Conservation (phyloP, 2,888 invertebrate genomes). For the Ennomos quercinarius region DNA sequence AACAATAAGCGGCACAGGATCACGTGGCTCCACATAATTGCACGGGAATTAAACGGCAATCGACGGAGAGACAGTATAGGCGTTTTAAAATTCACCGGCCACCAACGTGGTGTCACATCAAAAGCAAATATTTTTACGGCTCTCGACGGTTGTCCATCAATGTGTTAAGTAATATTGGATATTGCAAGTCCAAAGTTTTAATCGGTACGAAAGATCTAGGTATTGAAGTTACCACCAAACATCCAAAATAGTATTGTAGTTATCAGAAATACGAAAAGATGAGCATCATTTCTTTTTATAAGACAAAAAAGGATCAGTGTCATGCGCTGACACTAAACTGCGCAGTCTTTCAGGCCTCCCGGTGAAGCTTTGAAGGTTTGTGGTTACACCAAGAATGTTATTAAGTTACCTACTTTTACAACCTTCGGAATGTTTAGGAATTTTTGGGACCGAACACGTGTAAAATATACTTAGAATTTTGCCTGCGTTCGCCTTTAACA, state of each 20-base stretch:
- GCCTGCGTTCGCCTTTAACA: constrained; percentile 15
- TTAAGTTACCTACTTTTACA: constrained; percentile 57
- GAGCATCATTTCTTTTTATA: constrained; percentile 23
- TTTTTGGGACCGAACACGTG: constrained; percentile 41
- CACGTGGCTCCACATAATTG: too few species aligned
- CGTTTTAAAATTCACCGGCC: too few species aligned
- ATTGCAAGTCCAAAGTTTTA: neutral
- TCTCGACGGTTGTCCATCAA: too few species aligned
- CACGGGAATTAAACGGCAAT: too few species aligned
- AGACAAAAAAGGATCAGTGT: constrained; percentile 43
- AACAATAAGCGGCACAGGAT: too few species aligned
- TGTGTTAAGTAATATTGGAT: too few species aligned
- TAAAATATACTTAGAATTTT: constrained; percentile 45
- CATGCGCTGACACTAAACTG: constrained; percentile 48
- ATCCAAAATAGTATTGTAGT: neutral
- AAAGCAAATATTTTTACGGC: too few species aligned
- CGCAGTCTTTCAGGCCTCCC: constrained; percentile 46
- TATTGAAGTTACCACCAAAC: neutral
- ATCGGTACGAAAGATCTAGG: neutral
- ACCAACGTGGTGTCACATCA: too few species aligned
- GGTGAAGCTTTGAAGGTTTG: constrained; percentile 48
- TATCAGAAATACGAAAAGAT: constrained; percentile 13
- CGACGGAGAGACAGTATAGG: too few species aligned
- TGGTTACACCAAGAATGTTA: constrained; percentile 53
- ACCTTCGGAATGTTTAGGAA: constrained; percentile 50